phyloP scores from a whole-genome alignment of 2,797 vertebrate genomes.

The Hozukius guyotensis region DNA sequence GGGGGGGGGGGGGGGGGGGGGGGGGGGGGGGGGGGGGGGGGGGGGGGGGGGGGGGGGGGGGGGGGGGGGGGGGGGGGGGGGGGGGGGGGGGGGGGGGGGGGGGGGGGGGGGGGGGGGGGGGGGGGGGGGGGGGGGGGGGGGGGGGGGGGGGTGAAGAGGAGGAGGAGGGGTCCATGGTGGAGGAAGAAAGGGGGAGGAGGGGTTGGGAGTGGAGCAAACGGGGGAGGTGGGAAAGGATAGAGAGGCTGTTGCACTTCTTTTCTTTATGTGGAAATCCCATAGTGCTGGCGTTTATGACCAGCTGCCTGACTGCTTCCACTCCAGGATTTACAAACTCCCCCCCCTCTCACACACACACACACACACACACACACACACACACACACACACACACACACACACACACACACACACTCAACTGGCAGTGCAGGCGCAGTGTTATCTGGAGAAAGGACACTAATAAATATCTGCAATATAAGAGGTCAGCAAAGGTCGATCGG shows the following conservation, averaged over 20 bases:
- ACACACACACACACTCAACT: conserved; percentile 11
- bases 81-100: too few species aligned
- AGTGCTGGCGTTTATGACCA: conserved; percentile 79
- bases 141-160: background rate
- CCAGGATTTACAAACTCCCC: conserved; percentile 74
- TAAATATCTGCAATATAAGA: conserved; percentile 79
- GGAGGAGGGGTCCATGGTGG: background rate
- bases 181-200: background rate
- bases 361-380: conserved; percentile 22
- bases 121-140: background rate
- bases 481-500: conserved; percentile 76
- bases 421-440: conserved; percentile 62
- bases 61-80: too few species aligned
- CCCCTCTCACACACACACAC: conserved; percentile 4
- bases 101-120: fast-evolving
- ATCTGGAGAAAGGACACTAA: conserved; percentile 66
- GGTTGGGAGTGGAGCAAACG: conserved; percentile 14
- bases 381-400: conserved; percentile 3
- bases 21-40: background rate
- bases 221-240: conserved; percentile 51
- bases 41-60: background rate
- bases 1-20: background rate
- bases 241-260: conserved; percentile 75
- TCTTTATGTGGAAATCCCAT: conserved; percentile 80
- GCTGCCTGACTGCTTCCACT: conserved; percentile 67